phyloP scores from a whole-genome alignment of 92 coral and sea anemone genomes.

The Anthopleura xanthogrammica region DNA sequence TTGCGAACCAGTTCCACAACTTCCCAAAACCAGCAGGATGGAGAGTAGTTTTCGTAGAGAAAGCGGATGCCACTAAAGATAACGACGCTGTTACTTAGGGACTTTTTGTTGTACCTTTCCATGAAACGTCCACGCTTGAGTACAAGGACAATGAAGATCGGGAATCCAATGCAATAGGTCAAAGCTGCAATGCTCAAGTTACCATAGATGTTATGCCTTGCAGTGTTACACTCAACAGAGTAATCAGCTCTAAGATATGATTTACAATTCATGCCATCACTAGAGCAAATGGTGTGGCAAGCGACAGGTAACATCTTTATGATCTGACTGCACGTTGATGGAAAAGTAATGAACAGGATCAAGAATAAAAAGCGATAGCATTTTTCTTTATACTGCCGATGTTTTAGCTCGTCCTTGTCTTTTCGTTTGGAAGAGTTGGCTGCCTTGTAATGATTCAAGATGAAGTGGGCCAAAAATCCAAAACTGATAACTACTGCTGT shows the following conservation, averaged over 20 bases:
- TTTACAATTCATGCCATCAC: background rate
- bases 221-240: constrained; percentile 1
- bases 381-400: background rate
- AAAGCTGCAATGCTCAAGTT: background rate
- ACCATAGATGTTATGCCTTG: background rate
- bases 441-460: background rate
- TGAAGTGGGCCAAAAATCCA: background rate
- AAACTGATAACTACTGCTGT: background rate
- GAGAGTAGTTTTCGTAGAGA: constrained; percentile 13
- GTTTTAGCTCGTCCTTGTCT: background rate
- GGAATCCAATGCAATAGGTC: background rate
- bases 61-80: background rate
- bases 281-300: background rate
- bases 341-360: constrained; percentile 6
- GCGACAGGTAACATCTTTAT: background rate
- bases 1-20: constrained; percentile 8
- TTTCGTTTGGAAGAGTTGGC: background rate
- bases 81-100: background rate
- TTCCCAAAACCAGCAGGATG: constrained; percentile 1
- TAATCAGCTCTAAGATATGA: constrained; percentile 1
- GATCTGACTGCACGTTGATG: background rate
- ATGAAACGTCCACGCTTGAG: background rate
- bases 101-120: background rate
- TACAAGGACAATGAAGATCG: background rate
- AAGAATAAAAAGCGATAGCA: background rate